Percentiles rank a stretch among this genome's conserved stretches.
Evolutionary conservation across 2,797 vertebrate genomes (phyloP).

Genomic region (Mionectes olivaceus): DNA sequence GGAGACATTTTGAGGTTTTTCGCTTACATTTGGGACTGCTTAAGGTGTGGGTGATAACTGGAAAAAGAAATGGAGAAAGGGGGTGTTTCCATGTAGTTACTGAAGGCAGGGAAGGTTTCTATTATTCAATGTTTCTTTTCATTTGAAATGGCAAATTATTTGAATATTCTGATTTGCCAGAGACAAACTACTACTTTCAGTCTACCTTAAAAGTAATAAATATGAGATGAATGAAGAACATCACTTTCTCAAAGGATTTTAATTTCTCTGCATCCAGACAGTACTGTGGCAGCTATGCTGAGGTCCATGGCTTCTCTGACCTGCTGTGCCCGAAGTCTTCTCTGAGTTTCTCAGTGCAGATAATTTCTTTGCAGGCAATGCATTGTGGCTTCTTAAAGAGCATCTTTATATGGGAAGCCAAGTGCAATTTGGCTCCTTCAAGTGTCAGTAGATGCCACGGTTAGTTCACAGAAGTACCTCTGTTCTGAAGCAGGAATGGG

Average conservation of each 20-base stretch:
- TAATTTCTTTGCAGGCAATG: not conserved
- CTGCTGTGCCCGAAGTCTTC: not conserved
- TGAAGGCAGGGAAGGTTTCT: not conserved
- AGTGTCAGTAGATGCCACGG: accelerated
- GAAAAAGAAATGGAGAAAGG: not conserved
- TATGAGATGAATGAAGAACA: not conserved
- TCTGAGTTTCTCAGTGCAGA: not conserved
- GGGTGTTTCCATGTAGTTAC: not conserved
- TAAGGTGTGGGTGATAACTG: not conserved
- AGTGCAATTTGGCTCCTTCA: accelerated
- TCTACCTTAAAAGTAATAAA: not conserved
- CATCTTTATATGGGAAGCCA: not conserved
- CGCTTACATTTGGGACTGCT: not conserved
- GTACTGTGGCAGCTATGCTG: not conserved
- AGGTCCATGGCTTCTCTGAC: not conserved
- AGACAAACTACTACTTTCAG: not conserved
- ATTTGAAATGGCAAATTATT: not conserved
- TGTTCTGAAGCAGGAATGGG: not conserved
- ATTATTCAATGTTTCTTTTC: not conserved
- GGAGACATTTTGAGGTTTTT: not conserved
- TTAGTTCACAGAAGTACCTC: not conserved
- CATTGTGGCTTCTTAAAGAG: not conserved
- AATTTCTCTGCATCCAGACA: not conserved
- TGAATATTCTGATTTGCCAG: not conserved
- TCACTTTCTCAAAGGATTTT: not conserved